These are phyloP conservation scores for Lasioglossum leucozonium DNA, from an alignment of 2,888 invertebrate species.

Conservation along the genomic window DNA sequence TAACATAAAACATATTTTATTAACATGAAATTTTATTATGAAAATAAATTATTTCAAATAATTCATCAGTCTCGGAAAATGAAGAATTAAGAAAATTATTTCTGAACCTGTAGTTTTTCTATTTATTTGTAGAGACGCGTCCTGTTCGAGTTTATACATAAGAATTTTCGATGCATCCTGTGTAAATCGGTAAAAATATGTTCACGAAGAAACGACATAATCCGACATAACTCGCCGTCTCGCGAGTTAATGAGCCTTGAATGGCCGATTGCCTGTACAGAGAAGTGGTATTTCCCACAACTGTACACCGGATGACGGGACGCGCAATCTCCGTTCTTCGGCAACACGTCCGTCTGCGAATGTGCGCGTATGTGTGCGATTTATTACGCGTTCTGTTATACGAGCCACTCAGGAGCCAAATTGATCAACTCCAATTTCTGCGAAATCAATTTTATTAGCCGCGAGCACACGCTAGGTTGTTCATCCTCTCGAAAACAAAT, in stretches of 20 bases:
- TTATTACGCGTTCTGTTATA: constrained; percentile 30
- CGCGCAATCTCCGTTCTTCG: constrained; percentile 36
- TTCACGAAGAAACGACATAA: constrained; percentile 55
- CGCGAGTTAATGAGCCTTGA: constrained; percentile 69
- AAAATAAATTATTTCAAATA: no score
- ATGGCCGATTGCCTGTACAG: constrained; percentile 38
- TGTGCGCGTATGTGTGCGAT: constrained; percentile 52
- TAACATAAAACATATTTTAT: no score
- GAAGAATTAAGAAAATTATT: background rate
- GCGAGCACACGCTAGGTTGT: background rate
- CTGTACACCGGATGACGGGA: constrained; percentile 35
- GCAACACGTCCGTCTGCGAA: constrained; percentile 37
- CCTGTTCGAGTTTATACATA: background rate
- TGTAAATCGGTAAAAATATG: constrained; percentile 18
- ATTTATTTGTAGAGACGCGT: background rate
- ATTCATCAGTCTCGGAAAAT: background rate
- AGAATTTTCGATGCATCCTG: background rate
- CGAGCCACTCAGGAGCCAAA: background rate
- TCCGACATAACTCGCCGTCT: constrained; percentile 63
- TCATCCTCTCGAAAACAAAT: background rate
- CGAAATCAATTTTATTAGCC: background rate
- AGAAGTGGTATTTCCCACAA: constrained; percentile 70
- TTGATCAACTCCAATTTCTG: background rate
- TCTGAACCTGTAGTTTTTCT: background rate
- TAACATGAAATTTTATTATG: no score